These are phyloP conservation scores for Oenanthe melanoleuca DNA, from an alignment of 2,113 vertebrate species.

Conservation along the genomic window DNA sequence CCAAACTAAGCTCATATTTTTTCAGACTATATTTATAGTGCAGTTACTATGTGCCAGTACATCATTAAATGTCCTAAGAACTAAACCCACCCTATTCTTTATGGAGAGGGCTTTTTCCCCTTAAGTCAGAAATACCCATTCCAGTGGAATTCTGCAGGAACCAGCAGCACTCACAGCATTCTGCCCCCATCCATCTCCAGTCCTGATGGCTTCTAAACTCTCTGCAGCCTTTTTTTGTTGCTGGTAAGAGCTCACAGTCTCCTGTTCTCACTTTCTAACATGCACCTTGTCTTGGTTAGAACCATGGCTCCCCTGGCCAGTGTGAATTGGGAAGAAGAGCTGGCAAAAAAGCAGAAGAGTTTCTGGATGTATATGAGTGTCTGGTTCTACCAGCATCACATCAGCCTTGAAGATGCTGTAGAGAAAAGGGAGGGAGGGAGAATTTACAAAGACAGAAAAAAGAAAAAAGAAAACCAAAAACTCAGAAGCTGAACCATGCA, in stretches of 20 bases:
- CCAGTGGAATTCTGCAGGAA: background rate
- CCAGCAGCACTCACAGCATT: background rate
- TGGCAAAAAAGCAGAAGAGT: background rate
- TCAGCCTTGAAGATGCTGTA: background rate
- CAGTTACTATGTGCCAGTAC: conserved; percentile 34
- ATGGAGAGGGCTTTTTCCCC: background rate
- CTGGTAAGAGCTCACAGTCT: background rate
- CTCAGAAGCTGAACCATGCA: background rate
- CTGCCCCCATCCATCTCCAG: background rate
- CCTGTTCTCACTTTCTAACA: background rate
- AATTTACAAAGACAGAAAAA: background rate
- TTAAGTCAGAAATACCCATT: background rate
- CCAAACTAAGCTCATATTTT: conserved; percentile 60
- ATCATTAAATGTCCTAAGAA: conserved; percentile 31
- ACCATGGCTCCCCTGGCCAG: background rate
- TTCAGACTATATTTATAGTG: conserved; percentile 52
- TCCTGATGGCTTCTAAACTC: background rate
- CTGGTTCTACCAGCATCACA: background rate
- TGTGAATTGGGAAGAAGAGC: background rate
- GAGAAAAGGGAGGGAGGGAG: background rate
- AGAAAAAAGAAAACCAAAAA: background rate
- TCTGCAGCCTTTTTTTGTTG: background rate
- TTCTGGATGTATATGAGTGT: background rate
- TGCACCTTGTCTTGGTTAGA: background rate
- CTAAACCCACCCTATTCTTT: conserved; percentile 30